These are phyloP conservation scores for Ectobius pallidus DNA, from an alignment of 2,888 invertebrate genomes.

Conservation along the genomic window DNA sequence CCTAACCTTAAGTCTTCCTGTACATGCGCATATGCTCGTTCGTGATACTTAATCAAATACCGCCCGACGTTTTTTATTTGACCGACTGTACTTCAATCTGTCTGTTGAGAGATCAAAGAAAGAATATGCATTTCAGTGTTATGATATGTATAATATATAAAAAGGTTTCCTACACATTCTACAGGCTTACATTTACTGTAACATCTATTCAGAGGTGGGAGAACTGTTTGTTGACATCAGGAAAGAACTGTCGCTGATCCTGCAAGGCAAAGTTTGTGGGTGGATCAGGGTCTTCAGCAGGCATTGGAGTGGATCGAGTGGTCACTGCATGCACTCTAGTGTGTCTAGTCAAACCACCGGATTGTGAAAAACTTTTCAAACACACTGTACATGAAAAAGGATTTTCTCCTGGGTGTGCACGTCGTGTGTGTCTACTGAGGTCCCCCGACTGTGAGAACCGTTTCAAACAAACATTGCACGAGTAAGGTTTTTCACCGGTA, in stretches of 20 bases:
- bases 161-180: too few relatives aligned
- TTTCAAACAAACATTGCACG: conserved; percentile 21
- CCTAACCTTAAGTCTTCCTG: too few relatives aligned
- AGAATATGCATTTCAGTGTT: too few relatives aligned
- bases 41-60: too few relatives aligned
- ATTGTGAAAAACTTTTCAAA: conserved; percentile 21
- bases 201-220: too few relatives aligned
- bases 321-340: conserved; percentile 15
- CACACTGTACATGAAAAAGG: conserved; percentile 19
- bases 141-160: too few relatives aligned
- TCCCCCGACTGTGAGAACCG: conserved; percentile 28
- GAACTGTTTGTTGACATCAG: conserved; percentile 10
- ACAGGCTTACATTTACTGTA: too few relatives aligned
- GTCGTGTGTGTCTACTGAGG: conserved; percentile 21
- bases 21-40: too few relatives aligned
- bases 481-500: conserved; percentile 45
- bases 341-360: conserved; percentile 21
- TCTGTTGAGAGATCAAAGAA: too few relatives aligned
- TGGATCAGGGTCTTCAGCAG: neutral
- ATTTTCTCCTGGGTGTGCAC: conserved; percentile 24
- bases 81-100: too few relatives aligned
- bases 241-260: conserved; percentile 13
- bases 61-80: too few relatives aligned
- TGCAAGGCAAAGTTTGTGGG: neutral
- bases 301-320: neutral